Conservation (phyloP, 2,797 vertebrate species). For the Lepidocolaptes lacrymiger region DNA sequence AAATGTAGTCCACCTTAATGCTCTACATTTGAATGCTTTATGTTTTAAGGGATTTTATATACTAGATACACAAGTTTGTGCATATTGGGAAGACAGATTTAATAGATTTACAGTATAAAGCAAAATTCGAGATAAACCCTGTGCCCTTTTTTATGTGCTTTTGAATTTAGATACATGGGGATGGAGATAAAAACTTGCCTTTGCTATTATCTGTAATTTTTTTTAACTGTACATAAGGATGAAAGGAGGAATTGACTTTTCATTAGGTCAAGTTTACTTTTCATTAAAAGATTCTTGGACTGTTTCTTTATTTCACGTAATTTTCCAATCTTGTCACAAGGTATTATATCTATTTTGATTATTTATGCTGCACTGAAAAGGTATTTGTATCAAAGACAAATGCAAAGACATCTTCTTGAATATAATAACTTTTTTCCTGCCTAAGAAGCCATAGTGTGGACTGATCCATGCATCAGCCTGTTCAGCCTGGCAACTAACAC, state of each 20-base stretch:
- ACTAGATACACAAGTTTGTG: background rate
- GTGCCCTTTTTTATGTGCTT: background rate
- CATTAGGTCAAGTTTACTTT: constrained; percentile 57
- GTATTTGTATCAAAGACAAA: constrained; percentile 29
- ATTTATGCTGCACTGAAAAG: constrained; percentile 28
- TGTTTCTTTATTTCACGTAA: constrained; percentile 56
- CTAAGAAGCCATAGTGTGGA: background rate
- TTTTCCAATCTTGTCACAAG: constrained; percentile 64
- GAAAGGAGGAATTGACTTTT: constrained; percentile 68
- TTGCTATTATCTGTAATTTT: background rate
- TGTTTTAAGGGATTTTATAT: background rate
- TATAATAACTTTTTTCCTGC: background rate
- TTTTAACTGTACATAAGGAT: constrained; percentile 31
- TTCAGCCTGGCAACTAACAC: background rate
- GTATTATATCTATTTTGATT: constrained; percentile 36
- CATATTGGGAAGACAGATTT: background rate
- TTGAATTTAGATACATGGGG: background rate
- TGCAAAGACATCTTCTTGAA: background rate
- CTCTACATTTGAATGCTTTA: background rate
- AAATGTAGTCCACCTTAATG: constrained; percentile 24
- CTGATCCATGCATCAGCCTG: background rate
- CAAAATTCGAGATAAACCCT: background rate
- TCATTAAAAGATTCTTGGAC: constrained; percentile 59
- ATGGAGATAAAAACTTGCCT: background rate
- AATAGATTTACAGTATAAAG: background rate